A percentile compares a stretch with the other conserved stretches of the same genome.
Conservation (phyloP, 23 tunicate genomes). For the Halocynthia roretzi region DNA sequence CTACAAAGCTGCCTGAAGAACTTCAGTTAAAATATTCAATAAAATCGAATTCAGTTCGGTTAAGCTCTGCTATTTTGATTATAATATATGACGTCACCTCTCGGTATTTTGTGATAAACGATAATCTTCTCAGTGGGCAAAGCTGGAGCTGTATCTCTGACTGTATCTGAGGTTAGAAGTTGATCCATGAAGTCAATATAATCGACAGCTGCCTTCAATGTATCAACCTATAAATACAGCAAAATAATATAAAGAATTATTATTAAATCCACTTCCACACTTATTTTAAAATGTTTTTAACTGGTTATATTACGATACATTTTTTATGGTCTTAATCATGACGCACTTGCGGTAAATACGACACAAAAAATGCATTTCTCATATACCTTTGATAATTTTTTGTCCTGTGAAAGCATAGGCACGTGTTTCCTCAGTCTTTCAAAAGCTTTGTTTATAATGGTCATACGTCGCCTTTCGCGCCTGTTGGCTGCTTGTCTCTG, state of each 20-base stretch:
- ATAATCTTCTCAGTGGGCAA: no score
- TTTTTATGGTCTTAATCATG: neutral
- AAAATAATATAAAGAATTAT: neutral
- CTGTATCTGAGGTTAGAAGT: conserved; percentile 4
- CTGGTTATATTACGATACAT: no score
- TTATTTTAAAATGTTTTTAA: no score
- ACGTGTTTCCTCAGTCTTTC: conserved; percentile 67
- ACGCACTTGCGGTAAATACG: neutral
- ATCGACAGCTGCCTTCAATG: conserved; percentile 74
- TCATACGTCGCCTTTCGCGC: conserved; percentile 75
- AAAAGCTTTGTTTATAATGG: conserved; percentile 76
- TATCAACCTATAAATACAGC: conserved; percentile 48
- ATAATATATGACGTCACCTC: no score
- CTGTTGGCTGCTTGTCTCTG: conserved; percentile 80
- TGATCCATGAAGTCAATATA: conserved; percentile 74
- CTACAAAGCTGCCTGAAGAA: no score
- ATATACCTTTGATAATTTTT: conserved; percentile 76
- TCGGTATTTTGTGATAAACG: no score
- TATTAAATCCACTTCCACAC: no score
- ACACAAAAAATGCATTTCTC: neutral
- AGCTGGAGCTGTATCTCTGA: no score
- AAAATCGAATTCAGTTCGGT: no score
- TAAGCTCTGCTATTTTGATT: no score
- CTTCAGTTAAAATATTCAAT: no score
- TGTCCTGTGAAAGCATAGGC: conserved; percentile 60